phyloP scores from a whole-genome alignment of 2,888 invertebrate species.

The Pediacus dermestoides region DNA sequence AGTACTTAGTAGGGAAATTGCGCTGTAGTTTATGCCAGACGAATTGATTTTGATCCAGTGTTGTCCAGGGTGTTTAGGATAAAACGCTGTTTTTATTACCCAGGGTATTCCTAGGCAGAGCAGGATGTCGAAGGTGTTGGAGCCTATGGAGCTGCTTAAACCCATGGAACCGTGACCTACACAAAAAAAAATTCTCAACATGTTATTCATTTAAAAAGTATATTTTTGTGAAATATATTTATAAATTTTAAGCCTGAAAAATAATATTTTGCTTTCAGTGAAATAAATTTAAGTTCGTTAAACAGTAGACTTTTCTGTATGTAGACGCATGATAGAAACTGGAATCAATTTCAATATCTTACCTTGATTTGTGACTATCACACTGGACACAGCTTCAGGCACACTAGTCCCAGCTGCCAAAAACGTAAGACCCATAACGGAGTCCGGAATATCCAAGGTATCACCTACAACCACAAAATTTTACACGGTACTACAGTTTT shows the following conservation, averaged over 20 bases:
- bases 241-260: too few species aligned
- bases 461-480: constrained; percentile 66
- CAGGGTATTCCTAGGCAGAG: constrained; percentile 76
- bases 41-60: constrained; percentile 70
- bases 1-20: constrained; percentile 70
- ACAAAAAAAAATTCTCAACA: too few species aligned
- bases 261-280: too few species aligned
- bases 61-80: constrained; percentile 56
- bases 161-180: constrained; percentile 76
- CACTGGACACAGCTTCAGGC: constrained; percentile 82
- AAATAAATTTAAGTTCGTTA: too few species aligned
- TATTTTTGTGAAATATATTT: too few species aligned
- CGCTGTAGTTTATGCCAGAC: constrained; percentile 70
- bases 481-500: not conserved
- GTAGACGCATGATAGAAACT: too few species aligned
- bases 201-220: too few species aligned
- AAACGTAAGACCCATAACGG: constrained; percentile 81
- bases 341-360: too few species aligned
- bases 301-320: too few species aligned
- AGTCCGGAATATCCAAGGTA: constrained; percentile 75
- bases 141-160: constrained; percentile 76
- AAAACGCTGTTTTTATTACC: constrained; percentile 66
- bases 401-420: constrained; percentile 82
- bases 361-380: constrained; percentile 80
- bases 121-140: constrained; percentile 77